Percentiles rank a stretch among this genome's conserved stretches.
Evolutionary conservation across 1,140 invertebrate genomes (phyloP).

Genomic region (Danaus melanippus): DNA sequence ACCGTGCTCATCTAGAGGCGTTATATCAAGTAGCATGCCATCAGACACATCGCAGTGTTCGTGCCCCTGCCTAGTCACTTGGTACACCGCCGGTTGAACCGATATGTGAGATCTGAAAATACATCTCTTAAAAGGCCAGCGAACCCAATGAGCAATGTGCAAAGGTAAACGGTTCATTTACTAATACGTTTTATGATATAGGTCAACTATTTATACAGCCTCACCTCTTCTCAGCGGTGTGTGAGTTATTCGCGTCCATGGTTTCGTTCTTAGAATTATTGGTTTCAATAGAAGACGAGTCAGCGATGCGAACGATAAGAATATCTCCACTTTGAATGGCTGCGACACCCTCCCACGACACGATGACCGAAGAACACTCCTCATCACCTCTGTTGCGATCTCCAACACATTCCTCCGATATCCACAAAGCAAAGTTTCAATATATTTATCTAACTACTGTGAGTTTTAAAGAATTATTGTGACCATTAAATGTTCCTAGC

Average conservation of each 20-base stretch:
- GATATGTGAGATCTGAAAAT: constrained; percentile 59
- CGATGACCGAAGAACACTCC: constrained; percentile 71
- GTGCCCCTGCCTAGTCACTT: constrained; percentile 77
- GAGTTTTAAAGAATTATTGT: neutral
- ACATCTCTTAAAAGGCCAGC: constrained; percentile 12
- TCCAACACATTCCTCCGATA: constrained; percentile 70
- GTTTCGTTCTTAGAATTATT: constrained; percentile 39
- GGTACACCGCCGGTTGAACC: constrained; percentile 74
- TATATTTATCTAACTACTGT: constrained; percentile 20
- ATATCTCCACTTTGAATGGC: constrained; percentile 80
- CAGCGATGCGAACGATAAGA: constrained; percentile 78
- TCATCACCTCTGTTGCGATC: constrained; percentile 47
- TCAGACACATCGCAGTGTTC: constrained; percentile 78
- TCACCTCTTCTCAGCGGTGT: constrained; percentile 39
- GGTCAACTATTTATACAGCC: constrained; percentile 15
- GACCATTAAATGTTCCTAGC: too few relatives aligned
- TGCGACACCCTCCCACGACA: constrained; percentile 75
- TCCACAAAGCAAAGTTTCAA: constrained; percentile 57
- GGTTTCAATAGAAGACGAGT: constrained; percentile 68
- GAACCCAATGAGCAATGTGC: constrained; percentile 14
- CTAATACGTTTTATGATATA: constrained; percentile 8
- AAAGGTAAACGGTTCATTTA: constrained; percentile 24
- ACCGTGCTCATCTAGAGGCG: constrained; percentile 75
- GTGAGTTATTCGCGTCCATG: constrained; percentile 37
- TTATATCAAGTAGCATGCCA: constrained; percentile 77